These are phyloP conservation scores for Morone chrysops DNA, from an alignment of 2,113 vertebrate genomes.

Conservation along the genomic window DNA sequence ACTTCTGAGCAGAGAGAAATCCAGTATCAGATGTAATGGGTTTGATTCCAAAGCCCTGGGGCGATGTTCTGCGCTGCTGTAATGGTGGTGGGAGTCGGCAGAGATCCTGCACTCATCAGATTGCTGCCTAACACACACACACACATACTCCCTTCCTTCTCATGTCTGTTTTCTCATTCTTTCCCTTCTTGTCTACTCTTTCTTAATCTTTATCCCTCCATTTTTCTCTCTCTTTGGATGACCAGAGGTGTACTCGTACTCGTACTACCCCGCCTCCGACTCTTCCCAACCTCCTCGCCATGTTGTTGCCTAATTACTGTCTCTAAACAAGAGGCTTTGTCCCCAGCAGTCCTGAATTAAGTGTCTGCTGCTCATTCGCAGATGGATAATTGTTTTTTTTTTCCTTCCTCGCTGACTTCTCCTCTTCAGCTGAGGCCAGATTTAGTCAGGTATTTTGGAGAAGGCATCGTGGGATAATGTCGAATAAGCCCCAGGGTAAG, in stretches of 20 bases:
- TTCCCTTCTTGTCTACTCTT: constrained; percentile 40
- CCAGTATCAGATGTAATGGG: constrained; percentile 82
- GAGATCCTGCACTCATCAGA: constrained; percentile 73
- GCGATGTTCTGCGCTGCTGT: constrained; percentile 70
- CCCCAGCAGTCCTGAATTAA: constrained; percentile 67
- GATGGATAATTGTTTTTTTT: constrained; percentile 67
- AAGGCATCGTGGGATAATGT: constrained; percentile 56
- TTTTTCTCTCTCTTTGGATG: constrained; percentile 50
- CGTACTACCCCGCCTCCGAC: constrained; percentile 10
- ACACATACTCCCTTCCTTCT: constrained; percentile 25
- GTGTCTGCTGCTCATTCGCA: constrained; percentile 64
- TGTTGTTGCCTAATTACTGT: constrained; percentile 68
- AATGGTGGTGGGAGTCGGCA: constrained; percentile 73
- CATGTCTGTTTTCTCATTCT: constrained; percentile 49
- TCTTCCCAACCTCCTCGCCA: constrained; percentile 44
- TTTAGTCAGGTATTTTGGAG: constrained; percentile 66
- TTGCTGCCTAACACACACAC: constrained; percentile 54
- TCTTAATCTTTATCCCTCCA: constrained; percentile 32
- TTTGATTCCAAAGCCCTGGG: constrained; percentile 73
- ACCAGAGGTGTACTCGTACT: constrained; percentile 46
- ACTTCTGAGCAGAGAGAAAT: constrained; percentile 73
- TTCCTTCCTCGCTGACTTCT: constrained; percentile 32
- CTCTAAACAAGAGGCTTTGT: constrained; percentile 62
- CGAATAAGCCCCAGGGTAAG: constrained; percentile 59
- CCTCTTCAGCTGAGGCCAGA: constrained; percentile 57